Evolutionary conservation across 2,113 vertebrate species (phyloP).

Genomic region (Choloepus hoffmanni): DNA sequence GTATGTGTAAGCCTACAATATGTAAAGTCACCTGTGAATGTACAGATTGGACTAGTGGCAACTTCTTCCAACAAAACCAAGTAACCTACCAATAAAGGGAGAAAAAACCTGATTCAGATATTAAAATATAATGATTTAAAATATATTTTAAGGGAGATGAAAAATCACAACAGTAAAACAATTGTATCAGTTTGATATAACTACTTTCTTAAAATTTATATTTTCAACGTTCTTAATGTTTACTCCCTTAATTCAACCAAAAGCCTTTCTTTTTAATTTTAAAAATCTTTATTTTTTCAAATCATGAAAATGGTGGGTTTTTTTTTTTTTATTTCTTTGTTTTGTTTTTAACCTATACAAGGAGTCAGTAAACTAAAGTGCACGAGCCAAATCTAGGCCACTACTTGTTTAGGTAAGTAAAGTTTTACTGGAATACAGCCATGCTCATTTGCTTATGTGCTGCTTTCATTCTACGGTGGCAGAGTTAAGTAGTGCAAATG

Average conservation of each 20-base stretch:
- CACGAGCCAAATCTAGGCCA: neutral
- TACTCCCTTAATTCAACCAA: neutral
- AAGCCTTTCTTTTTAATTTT: neutral
- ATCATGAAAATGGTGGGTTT: neutral
- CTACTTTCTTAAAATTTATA: neutral
- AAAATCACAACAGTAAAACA: neutral
- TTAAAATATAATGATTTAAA: neutral
- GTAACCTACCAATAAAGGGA: neutral
- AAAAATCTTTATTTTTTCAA: neutral
- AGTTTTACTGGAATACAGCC: neutral
- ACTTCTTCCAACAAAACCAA: neutral
- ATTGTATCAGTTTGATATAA: neutral
- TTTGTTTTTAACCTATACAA: neutral
- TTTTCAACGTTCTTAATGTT: neutral
- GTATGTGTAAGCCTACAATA: neutral
- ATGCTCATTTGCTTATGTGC: neutral
- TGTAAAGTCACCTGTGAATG: neutral
- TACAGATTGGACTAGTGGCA: neutral
- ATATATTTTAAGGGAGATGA: neutral
- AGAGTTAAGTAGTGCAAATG: neutral
- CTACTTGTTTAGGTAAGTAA: neutral
- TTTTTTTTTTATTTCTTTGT: no score
- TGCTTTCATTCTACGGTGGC: neutral
- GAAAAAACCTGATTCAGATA: neutral
- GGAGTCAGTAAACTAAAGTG: neutral